These are phyloP conservation scores for Smutsia temminckii DNA, from an alignment of 2,797 vertebrate species.

Conservation along the genomic window DNA sequence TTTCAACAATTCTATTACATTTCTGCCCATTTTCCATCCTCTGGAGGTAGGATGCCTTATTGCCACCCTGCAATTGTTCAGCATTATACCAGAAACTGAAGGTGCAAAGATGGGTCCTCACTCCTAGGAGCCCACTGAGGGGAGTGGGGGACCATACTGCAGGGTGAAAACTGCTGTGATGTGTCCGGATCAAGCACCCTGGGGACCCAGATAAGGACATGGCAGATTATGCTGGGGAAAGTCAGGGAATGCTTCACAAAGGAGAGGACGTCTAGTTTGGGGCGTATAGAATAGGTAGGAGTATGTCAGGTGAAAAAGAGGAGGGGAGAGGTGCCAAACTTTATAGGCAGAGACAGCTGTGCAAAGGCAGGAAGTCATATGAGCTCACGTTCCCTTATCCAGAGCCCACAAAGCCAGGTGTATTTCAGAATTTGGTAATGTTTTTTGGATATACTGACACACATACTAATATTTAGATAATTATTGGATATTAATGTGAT, in stretches of 20 bases:
- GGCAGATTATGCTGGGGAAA: background rate
- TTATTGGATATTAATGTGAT: too few relatives aligned
- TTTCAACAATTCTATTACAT: background rate
- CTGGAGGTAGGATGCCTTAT: background rate
- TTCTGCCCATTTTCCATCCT: background rate
- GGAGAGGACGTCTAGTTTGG: background rate
- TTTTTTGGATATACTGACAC: background rate
- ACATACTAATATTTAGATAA: too few relatives aligned
- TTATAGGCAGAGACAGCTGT: background rate
- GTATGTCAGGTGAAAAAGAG: background rate
- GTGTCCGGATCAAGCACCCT: background rate
- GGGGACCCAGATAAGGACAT: background rate
- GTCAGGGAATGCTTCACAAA: background rate
- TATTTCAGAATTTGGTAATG: conserved; percentile 3
- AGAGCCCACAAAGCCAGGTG: background rate
- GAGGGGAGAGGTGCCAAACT: background rate
- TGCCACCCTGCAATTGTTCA: background rate
- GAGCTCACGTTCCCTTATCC: background rate
- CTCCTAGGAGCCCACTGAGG: background rate
- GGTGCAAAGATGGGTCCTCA: background rate
- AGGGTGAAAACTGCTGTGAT: background rate
- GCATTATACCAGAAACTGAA: background rate
- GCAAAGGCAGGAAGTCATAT: background rate
- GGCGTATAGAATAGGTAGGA: background rate
- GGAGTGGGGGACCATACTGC: background rate